Evolutionary conservation across 2,797 vertebrate species (phyloP), one percentile per base, ranked within the genome.

Genomic region (Platyrinchus mystaceus): DNA sequence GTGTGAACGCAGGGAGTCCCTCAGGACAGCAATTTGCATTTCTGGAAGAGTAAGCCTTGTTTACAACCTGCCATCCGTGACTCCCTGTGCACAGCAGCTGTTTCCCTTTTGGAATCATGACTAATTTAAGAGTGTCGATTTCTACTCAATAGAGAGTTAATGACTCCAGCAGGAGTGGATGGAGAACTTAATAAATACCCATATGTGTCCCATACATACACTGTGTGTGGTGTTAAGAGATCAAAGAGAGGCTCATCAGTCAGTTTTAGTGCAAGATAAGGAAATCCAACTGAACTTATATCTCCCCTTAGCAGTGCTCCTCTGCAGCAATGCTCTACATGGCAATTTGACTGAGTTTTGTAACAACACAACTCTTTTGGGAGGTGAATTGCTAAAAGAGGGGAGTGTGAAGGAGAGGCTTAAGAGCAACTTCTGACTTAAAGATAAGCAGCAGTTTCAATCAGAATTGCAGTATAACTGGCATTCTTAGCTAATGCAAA

Each of bases 51-150:
- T n/a, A 24, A 89, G 32, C 58, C 75, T 87, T 91, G 84, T 92
- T 92, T 87, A 78, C 78, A 95, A 41, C 85, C 84, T 93, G 82
- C 84, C 2, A 14, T n/a, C 83, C 71, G 53, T n/a, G 47, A 53
- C 6, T 1, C 62, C 23, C 69, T 3, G 2, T 24, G 7, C 67
- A 36, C 27, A 91, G 56, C 96, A 97, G 94, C 93, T 94, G 89
- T 84, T 96, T 96, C 95, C 86, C 70, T 90, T 92, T 92, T 82
- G 84, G 83, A 94, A 52, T 86, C 44, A 43, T 88, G 81, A 76
- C 36, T 94, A 52, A 84, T 84, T 82, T 47, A 90, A 74, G 30
- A 76, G 37, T 26, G 84, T 93, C 55, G 47, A 63, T 95, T 94
- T 82, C 74, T 78, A 59, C 89, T 79, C 78, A 83, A 74, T 93